These are phyloP conservation scores for Rhynchopsitta pachyrhyncha DNA, from an alignment of 2,113 vertebrate species.

Conservation along the genomic window DNA sequence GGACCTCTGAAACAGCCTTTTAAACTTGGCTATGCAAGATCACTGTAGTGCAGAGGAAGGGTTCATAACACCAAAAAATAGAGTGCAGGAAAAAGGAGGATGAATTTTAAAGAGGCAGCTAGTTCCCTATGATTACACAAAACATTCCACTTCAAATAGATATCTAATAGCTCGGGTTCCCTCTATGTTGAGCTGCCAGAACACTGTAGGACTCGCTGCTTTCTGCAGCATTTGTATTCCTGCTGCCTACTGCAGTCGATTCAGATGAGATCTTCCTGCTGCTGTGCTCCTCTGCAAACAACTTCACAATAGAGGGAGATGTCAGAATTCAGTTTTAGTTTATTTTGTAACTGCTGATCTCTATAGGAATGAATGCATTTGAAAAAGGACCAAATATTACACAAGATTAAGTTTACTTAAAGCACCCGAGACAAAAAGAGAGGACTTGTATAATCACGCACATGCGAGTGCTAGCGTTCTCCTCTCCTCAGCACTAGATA, in stretches of 20 bases:
- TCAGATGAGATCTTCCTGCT: not conserved
- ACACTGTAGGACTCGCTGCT: not conserved
- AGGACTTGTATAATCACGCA: not conserved
- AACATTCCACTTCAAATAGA: not conserved
- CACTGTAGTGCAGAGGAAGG: not conserved
- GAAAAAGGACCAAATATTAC: not conserved
- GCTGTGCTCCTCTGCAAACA: not conserved
- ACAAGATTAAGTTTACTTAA: not conserved
- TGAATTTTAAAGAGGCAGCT: not conserved
- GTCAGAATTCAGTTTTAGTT: not conserved
- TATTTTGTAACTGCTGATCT: not conserved
- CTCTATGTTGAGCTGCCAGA: not conserved
- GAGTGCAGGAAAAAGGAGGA: not conserved
- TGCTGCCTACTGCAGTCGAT: not conserved
- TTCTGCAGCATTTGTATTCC: not conserved
- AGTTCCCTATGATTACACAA: not conserved
- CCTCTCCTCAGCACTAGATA: not conserved
- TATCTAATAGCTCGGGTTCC: not conserved
- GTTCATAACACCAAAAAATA: not conserved
- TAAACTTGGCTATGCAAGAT: not conserved
- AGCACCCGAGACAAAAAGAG: not conserved
- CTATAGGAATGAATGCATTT: not conserved
- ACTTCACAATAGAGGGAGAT: not conserved
- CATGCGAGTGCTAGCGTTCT: accelerated
- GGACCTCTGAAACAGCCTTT: not conserved